Percentiles rank a stretch among this genome's conserved stretches.
Evolutionary conservation across 2,113 vertebrate species (phyloP).

Genomic region (Elgaria multicarinata): DNA sequence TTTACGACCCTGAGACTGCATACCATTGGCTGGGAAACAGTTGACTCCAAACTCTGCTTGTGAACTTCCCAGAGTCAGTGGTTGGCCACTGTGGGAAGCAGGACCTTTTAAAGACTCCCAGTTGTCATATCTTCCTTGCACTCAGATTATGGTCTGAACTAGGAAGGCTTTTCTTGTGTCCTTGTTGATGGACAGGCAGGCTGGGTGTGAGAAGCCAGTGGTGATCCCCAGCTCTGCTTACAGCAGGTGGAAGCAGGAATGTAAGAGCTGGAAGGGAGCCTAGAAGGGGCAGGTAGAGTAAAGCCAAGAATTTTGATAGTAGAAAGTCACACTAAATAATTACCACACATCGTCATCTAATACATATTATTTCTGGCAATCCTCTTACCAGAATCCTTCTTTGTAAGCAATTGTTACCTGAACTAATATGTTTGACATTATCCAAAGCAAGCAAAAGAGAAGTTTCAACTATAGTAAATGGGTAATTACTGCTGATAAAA

Average conservation of each 20-base stretch:
- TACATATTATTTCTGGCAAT: background rate
- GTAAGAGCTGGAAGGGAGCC: no score
- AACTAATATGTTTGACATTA: background rate
- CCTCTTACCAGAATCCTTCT: background rate
- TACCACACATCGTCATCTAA: background rate
- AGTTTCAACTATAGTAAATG: conserved; percentile 8
- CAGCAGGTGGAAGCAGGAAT: no score
- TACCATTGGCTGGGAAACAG: background rate
- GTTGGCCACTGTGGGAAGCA: no score
- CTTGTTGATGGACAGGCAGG: background rate
- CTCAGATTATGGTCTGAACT: background rate
- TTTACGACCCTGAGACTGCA: no score
- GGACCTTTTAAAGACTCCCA: background rate
- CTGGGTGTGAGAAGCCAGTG: background rate
- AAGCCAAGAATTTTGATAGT: background rate
- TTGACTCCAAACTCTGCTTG: background rate
- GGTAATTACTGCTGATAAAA: conserved; percentile 1
- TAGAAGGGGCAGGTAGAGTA: background rate
- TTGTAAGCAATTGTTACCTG: background rate
- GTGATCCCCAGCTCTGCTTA: no score
- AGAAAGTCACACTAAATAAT: background rate
- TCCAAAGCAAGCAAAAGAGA: background rate
- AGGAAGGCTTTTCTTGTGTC: background rate
- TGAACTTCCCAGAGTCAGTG: background rate
- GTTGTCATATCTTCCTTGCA: no score